These are phyloP conservation scores for Cotesia vestalis DNA, from an alignment of 1,140 invertebrate species.

Conservation along the genomic window DNA sequence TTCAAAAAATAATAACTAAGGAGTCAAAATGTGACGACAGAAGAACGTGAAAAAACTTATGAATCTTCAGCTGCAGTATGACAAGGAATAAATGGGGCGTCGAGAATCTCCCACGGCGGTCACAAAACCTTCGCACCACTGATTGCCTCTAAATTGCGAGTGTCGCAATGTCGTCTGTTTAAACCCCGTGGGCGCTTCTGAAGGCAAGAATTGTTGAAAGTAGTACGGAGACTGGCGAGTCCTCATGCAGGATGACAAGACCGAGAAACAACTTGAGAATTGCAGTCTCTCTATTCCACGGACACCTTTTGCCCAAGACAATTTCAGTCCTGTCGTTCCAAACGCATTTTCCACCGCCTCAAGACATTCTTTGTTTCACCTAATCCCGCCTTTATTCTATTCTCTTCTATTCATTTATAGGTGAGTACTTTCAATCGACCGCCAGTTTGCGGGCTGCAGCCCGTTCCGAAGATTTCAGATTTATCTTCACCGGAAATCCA, in stretches of 20 bases:
- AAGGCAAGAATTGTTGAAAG: constrained; percentile 24
- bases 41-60: constrained; percentile 44
- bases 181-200: constrained; percentile 41
- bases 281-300: constrained; percentile 33
- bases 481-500: too few relatives aligned
- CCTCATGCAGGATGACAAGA: neutral
- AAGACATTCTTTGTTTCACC: constrained; percentile 2
- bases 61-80: constrained; percentile 54
- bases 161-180: constrained; percentile 49
- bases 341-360: constrained; percentile 26
- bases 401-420: constrained; percentile 11
- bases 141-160: constrained; percentile 59
- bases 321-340: constrained; percentile 36
- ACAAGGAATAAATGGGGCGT: constrained; percentile 54
- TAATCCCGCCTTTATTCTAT: constrained; percentile 12
- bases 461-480: too few relatives aligned
- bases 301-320: constrained; percentile 36
- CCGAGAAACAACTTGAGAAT: constrained; percentile 30
- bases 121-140: constrained; percentile 55
- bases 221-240: constrained; percentile 8
- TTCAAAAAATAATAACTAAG: neutral
- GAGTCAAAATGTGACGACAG: neutral
- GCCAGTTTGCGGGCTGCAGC: neutral
- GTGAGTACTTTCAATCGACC: constrained; percentile 26
- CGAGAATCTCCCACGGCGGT: constrained; percentile 47